Base-by-base conservation (phyloP, 2,797 vertebrate species). In the Sarcophilus harrisii region DNA sequence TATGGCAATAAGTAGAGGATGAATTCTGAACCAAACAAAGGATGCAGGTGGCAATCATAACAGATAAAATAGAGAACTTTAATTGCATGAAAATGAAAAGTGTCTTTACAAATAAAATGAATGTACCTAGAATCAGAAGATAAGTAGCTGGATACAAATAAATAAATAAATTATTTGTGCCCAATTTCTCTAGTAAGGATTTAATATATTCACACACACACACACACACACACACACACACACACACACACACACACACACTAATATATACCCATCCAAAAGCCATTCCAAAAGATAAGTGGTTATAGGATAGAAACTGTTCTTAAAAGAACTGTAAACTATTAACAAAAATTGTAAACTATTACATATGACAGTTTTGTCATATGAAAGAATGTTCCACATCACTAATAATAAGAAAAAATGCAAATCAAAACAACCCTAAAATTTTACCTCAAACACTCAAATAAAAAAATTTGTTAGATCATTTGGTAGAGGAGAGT, bases 181-280 rank as follows among this genome's bases (percentile, higher is more conserved):
- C 38, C 38, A 5, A 87, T 87, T 81, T 87, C n/a, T 81, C 73
- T 45, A 3, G 27, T 87, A 87, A 87, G 9, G 10, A 87, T 27
- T 45, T 49, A 27, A 45, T 49, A 49, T 24, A 52, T 52, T 52
- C 3, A 66, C 6, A 73, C 5, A 38, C 1, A 24, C 0, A 73
- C 4, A 24, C 5, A 81, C 8, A 81, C 0, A 38, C 13, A 30
- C 28, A 13, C 4, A 13, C 10, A 32, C 3, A 14, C 29, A 59
- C 3, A 8, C 10, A 62, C 5, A 66, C 4, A n/a, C 1, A 21
- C 0, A 73, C 3, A 8, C 5, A 73, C 6, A 73, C 0, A 38
- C 12, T 21, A 0, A 45, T 4, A 9, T 73, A 0, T 18, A 18
- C 8, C 24, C 18, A n/a, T 27, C 38, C 21, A 87, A 73, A 73